Base-by-base conservation (phyloP, 2,797 vertebrate genomes). In the Zalophus californianus region DNA sequence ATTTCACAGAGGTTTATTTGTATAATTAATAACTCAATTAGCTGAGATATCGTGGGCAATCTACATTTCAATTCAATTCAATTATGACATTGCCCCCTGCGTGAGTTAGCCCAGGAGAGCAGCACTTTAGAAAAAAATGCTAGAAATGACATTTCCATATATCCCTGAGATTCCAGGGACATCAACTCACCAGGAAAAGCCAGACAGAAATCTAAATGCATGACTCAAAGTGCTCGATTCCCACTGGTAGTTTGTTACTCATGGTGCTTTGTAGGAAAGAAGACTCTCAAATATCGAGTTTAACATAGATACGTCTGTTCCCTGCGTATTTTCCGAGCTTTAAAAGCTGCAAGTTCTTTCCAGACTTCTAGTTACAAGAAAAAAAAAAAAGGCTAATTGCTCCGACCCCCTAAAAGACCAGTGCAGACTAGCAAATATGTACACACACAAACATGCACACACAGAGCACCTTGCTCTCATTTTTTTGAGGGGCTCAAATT, bases 21-120 rank as follows among this genome's bases (percentile, higher is more conserved):
- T 96, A 97, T 79, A 90, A 77, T 95, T 38, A 97, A 95, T 94
- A 97, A 95, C 73, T 96, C 94, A 94, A 93, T 96, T 90, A 98
- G 75, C 66, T 20, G 12, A 0, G 88, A 50, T 73, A 86, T 32
- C 92, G 88, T 3, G 58, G 93, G 54, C 1, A 38, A 97, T 90
- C 97, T 97, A 96, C 8, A 68, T 87, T 92, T 97, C 91, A 86
- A 10, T 93, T 83, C 8, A 68, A 86, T 92, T 97, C 91, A 86
- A 10, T 93, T 83, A 88, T 35, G 97, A 90, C 58, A 96, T 4
- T 25, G 10, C 7, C 11, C 18, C 35, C 82, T 23, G 18, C 3
- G 8, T 5, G 21, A 93, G 82, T 83, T 97, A 97, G 97, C 16
- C 23, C 2, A 91, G 56, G 90, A 96, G 62, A 96, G 50, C 48